phyloP scores from a whole-genome alignment of 2,113 vertebrate genomes.

The Ptyas mucosa region DNA sequence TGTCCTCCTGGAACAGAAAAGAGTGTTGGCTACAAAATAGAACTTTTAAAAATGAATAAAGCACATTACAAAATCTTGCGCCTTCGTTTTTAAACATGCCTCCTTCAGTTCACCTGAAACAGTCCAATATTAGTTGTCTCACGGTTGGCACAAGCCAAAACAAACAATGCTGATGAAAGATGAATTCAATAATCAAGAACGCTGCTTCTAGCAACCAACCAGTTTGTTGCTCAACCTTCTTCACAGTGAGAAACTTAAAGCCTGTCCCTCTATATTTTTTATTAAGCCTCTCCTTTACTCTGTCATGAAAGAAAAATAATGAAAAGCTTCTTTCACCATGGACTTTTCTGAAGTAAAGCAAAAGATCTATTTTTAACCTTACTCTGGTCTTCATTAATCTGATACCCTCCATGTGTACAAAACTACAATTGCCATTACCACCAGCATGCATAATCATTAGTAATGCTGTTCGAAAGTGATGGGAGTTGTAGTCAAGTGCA shows the following conservation, averaged over 20 bases:
- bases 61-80: background rate
- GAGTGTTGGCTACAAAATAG: background rate
- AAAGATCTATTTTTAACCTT: background rate
- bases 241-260: background rate
- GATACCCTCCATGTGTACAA: background rate
- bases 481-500: background rate
- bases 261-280: background rate
- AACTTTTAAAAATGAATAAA: background rate
- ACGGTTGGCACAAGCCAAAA: background rate
- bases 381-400: background rate
- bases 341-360: background rate
- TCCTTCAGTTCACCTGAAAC: background rate
- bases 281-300: background rate
- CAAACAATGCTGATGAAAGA: background rate
- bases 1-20: background rate
- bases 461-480: background rate
- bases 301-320: background rate
- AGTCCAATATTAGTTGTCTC: background rate
- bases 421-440: background rate
- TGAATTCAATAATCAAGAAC: slow-evolving; percentile 10
- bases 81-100: background rate
- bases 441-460: background rate
- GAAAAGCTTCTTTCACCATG: background rate
- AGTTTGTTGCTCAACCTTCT: background rate
- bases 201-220: background rate